phyloP scores from a whole-genome alignment of 2,113 vertebrate genomes.

The Centropus unirufus region DNA sequence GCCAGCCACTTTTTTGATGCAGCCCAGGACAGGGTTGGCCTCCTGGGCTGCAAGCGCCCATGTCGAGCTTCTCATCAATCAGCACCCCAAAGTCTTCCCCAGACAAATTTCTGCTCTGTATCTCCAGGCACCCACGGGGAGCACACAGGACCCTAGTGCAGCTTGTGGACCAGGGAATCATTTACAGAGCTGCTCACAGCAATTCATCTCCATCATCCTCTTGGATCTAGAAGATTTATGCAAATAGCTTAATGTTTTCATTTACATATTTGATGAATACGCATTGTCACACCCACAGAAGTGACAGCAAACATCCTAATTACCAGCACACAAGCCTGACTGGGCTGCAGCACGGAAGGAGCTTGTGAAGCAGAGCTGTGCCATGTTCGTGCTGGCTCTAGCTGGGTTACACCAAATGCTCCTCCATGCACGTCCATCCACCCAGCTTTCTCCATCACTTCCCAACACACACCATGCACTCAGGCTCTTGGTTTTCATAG shows the following conservation, averaged over 20 bases:
- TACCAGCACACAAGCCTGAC: background rate
- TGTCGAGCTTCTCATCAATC: too few species aligned
- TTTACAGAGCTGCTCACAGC: background rate
- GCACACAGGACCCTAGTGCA: background rate
- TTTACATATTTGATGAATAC: slow-evolving; percentile 67
- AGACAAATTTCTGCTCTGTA: background rate
- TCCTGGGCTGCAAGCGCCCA: too few species aligned
- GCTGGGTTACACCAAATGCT: background rate
- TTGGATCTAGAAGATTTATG: slow-evolving; percentile 1
- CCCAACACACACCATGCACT: rapidly evolving
- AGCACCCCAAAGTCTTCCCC: background rate
- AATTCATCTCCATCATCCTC: slow-evolving; percentile 7
- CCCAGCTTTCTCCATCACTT: background rate
- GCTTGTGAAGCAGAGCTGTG: background rate
- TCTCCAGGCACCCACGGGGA: background rate
- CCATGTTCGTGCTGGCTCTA: background rate
- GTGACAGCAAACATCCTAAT: slow-evolving; percentile 69
- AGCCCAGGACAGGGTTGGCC: too few species aligned
- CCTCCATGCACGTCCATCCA: rapidly evolving
- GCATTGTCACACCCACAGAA: background rate
- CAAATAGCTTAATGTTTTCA: slow-evolving; percentile 31
- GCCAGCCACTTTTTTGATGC: too few species aligned
- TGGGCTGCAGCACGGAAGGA: background rate
- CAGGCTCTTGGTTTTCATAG: background rate
- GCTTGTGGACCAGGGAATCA: background rate